A percentile compares a stretch with the other conserved stretches of the same genome.
Conservation (phyloP, 2,797 vertebrate genomes). For the Selene dorsalis region DNA sequence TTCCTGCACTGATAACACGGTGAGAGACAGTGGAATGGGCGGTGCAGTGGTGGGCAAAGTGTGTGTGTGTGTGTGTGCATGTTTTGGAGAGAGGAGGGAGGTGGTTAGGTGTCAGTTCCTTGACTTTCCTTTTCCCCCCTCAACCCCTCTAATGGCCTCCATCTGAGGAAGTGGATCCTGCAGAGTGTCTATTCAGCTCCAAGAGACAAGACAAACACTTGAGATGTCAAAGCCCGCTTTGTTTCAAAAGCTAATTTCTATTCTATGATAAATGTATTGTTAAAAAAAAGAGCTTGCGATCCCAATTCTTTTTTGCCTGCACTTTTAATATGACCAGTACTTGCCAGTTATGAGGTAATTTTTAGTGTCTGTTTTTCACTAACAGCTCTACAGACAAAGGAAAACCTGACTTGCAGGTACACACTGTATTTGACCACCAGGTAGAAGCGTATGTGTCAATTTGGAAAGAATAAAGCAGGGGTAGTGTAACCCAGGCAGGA, state of each 20-base stretch:
- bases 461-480: conserved; percentile 67
- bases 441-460: conserved; percentile 55
- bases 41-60: conserved; percentile 41
- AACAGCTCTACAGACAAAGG: neutral
- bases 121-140: conserved; percentile 70
- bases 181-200: conserved; percentile 80
- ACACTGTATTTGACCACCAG: conserved; percentile 46
- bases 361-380: conserved; percentile 1
- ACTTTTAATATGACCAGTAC: neutral
- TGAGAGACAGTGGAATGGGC: conserved; percentile 73
- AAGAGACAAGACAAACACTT: conserved; percentile 71
- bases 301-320: neutral
- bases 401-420: conserved; percentile 19
- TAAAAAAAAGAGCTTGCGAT: neutral
- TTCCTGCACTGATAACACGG: conserved; percentile 86
- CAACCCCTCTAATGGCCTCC: conserved; percentile 73
- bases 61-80: conserved; percentile 21
- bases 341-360: neutral
- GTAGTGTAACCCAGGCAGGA: conserved; percentile 76
- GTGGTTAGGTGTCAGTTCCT: conserved; percentile 74
- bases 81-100: conserved; percentile 25
- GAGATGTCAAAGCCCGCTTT: conserved; percentile 51
- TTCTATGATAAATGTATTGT: neutral
- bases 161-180: conserved; percentile 80
- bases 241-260: conserved; percentile 42